Evolutionary conservation across 2,113 vertebrate genomes (phyloP).

Genomic region (Anser brachyrhynchus): DNA sequence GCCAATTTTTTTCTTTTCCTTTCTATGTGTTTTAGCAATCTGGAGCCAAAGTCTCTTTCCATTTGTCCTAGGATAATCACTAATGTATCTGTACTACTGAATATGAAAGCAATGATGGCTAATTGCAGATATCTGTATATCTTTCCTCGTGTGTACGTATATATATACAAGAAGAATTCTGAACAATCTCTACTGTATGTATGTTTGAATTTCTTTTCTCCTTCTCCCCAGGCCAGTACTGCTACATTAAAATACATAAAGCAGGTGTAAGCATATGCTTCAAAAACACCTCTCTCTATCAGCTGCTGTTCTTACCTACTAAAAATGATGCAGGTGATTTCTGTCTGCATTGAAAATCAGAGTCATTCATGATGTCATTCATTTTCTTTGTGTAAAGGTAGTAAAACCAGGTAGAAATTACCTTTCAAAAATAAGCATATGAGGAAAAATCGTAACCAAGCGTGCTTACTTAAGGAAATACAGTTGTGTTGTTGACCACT

Average conservation of each 20-base stretch:
- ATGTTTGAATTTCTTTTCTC: not conserved
- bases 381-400: not conserved
- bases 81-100: not conserved
- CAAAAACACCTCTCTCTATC: not conserved
- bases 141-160: not conserved
- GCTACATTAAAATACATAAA: not conserved
- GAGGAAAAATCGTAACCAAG: not conserved
- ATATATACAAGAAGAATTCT: not conserved
- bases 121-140: not conserved
- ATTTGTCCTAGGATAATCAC: not conserved
- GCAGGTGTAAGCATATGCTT: not conserved
- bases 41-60: not conserved
- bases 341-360: not conserved
- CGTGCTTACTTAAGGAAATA: not conserved
- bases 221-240: not conserved
- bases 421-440: not conserved
- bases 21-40: not conserved
- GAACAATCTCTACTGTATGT: rapidly evolving
- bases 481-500: not conserved
- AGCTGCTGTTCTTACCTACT: not conserved
- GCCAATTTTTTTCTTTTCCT: not conserved
- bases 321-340: not conserved
- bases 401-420: not conserved
- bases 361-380: not conserved
- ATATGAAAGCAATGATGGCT: not conserved